Percentiles rank a stretch among this genome's conserved stretches.
Conservation (phyloP, 2,797 vertebrate species). For the Melanotaenia trifasciata region DNA sequence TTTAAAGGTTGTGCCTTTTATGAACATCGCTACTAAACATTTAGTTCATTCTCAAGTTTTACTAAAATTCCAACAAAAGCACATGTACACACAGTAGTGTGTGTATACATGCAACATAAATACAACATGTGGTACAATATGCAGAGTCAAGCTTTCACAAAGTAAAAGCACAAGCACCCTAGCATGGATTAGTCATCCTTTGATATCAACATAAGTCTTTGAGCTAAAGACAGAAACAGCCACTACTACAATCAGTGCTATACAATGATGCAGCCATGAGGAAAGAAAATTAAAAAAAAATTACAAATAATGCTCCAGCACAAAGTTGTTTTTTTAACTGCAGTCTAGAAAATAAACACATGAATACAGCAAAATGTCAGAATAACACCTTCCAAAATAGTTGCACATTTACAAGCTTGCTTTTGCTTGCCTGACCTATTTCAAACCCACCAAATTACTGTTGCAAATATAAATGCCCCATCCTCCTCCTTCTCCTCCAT, state of each 20-base stretch:
- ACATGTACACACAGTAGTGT: neutral
- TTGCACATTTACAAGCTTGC: constrained; percentile 21
- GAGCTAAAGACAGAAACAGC: constrained; percentile 4
- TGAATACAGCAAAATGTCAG: constrained; percentile 15
- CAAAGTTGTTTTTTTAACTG: neutral
- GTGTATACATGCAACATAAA: neutral
- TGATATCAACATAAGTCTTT: constrained; percentile 27
- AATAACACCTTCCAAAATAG: constrained; percentile 16
- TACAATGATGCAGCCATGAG: neutral
- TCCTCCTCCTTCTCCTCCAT: constrained; percentile 16
- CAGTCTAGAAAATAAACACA: neutral
- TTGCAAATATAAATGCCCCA: constrained; percentile 25
- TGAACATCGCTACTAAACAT: neutral
- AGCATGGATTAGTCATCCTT: neutral
- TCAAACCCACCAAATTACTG: constrained; percentile 36
- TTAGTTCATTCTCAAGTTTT: constrained; percentile 8
- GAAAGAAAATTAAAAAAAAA: neutral
- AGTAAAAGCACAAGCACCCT: constrained; percentile 20
- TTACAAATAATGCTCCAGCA: neutral
- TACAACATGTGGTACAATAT: neutral
- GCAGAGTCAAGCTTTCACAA: constrained; percentile 11
- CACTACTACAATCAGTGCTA: neutral
- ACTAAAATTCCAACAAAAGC: neutral
- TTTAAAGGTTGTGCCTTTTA: constrained; percentile 18
- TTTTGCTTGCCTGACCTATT: constrained; percentile 51